Evolutionary conservation across 2,888 invertebrate species (phyloP).

Genomic region (Boloria selene): DNA sequence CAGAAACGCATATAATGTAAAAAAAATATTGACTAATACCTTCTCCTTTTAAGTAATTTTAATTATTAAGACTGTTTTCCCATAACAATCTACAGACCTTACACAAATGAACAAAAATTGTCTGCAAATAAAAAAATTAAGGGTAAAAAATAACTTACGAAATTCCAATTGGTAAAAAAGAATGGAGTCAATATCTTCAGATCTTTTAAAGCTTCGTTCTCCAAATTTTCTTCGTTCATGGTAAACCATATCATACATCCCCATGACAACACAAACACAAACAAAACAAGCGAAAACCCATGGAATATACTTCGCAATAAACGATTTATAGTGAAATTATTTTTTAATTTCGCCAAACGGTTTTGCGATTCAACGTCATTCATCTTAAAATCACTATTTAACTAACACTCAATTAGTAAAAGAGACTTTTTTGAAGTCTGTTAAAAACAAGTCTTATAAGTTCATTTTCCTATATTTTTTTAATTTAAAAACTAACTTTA

Average conservation of each 20-base stretch:
- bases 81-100: too few relatives aligned
- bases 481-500: too few relatives aligned
- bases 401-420: too few relatives aligned
- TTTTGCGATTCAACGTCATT: slow-evolving; percentile 30
- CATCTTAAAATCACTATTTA: slow-evolving; percentile 33
- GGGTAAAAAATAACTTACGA: slow-evolving; percentile 19
- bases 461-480: too few relatives aligned
- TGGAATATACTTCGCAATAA: slow-evolving; percentile 41
- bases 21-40: too few relatives aligned
- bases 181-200: slow-evolving; percentile 47
- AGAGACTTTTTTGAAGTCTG: too few relatives aligned
- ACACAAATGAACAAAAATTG: too few relatives aligned
- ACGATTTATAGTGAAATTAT: slow-evolving; percentile 29
- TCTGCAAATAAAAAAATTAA: too few relatives aligned
- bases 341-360: background rate
- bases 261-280: slow-evolving; percentile 29
- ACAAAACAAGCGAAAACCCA: slow-evolving; percentile 34
- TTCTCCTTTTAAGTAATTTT: too few relatives aligned
- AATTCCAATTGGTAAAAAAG: slow-evolving; percentile 45
- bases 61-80: too few relatives aligned
- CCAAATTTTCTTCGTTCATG: slow-evolving; percentile 39
- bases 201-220: slow-evolving; percentile 42
- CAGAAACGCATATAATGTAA: too few relatives aligned
- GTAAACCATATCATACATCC: slow-evolving; percentile 39
- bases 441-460: too few relatives aligned